Percentiles rank a stretch among this genome's conserved stretches.
These are phyloP conservation scores for Sprattus sprattus DNA, from an alignment of 2,113 vertebrate species.

Conservation along the genomic window DNA sequence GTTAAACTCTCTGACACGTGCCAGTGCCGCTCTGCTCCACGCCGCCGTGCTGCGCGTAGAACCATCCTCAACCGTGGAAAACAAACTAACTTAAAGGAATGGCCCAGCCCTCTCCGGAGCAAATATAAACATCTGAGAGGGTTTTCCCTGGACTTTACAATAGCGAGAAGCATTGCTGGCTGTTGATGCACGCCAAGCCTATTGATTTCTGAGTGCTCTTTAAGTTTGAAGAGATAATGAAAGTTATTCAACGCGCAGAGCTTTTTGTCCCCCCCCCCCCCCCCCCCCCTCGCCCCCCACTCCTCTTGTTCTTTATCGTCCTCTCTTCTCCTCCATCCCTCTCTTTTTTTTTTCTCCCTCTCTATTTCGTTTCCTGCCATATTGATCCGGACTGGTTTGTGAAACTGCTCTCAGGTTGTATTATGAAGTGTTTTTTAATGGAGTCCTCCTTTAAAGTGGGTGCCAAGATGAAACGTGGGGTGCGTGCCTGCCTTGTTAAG, in stretches of 20 bases:
- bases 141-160: neutral
- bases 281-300: neutral
- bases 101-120: neutral
- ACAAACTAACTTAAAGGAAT: neutral
- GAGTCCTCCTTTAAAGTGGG: conserved; percentile 48
- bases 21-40: conserved; percentile 27
- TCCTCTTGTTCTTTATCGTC: conserved; percentile 18
- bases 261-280: conserved; percentile 8
- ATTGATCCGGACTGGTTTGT: conserved; percentile 51
- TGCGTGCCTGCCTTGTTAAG: conserved; percentile 26
- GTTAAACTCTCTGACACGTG: conserved; percentile 42
- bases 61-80: too few species aligned
- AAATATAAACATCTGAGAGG: neutral
- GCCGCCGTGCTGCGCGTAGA: neutral
- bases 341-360: neutral
- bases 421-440: conserved; percentile 59
- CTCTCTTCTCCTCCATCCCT: neutral
- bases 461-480: conserved; percentile 38
- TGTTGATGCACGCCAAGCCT: conserved; percentile 31
- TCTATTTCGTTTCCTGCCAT: conserved; percentile 36
- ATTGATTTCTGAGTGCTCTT: conserved; percentile 51
- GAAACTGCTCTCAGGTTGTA: conserved; percentile 49
- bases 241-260: conserved; percentile 48
- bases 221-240: conserved; percentile 53
- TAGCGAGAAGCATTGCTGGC: neutral